phyloP scores from a whole-genome alignment of 2,888 invertebrate genomes.

The Entomobrya multifasciata region DNA sequence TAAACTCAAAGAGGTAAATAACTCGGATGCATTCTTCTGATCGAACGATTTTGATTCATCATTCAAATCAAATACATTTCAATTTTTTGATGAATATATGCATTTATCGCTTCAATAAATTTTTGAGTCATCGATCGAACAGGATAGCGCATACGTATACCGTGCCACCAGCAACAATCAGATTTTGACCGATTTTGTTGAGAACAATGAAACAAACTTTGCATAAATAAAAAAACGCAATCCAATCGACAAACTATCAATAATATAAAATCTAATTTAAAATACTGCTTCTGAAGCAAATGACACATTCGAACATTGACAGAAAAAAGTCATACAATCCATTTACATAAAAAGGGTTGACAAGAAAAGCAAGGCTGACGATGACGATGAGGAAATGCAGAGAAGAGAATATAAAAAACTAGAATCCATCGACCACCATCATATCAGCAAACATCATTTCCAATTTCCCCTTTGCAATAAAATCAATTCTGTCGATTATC shows the following conservation, averaged over 20 bases:
- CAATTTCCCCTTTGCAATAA: neutral
- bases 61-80: constrained; percentile 15
- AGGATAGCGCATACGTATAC: neutral
- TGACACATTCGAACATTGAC: constrained; percentile 25
- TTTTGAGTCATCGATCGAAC: neutral
- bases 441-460: constrained; percentile 5
- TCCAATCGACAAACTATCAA: constrained; percentile 54
- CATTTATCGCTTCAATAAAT: constrained; percentile 8
- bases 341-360: constrained; percentile 60
- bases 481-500: neutral
- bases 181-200: constrained; percentile 8
- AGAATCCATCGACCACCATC: constrained; percentile 19
- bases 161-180: too few relatives aligned
- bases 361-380: constrained; percentile 38
- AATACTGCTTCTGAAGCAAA: neutral
- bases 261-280: constrained; percentile 24
- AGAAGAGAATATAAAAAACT: too few relatives aligned
- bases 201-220: constrained; percentile 24
- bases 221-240: constrained; percentile 45
- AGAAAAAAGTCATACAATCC: too few relatives aligned
- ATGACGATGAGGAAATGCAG: too few relatives aligned
- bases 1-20: too few relatives aligned
- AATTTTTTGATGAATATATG: neutral
- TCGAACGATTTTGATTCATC: constrained; percentile 9
- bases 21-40: too few relatives aligned